Percentiles rank a stretch among this genome's conserved stretches.
phyloP scores from a whole-genome alignment of 2,113 vertebrate genomes.

The Drymodes brunneopygia region DNA sequence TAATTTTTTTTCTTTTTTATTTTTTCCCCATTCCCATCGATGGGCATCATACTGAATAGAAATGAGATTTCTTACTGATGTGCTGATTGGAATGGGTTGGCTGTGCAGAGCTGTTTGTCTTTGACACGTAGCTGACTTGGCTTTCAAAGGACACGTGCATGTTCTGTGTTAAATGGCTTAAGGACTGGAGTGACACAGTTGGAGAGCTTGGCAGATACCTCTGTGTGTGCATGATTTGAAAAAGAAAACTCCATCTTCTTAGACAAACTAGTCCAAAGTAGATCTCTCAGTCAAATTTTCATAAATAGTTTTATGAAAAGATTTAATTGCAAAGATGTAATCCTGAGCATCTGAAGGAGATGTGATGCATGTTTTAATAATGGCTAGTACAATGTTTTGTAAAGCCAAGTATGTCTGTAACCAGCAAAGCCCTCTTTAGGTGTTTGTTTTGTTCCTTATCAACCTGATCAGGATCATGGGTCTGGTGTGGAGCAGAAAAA shows the following conservation, averaged over 20 bases:
- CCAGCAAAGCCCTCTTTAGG: not conserved
- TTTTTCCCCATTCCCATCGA: rapidly evolving
- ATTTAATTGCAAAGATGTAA: not conserved
- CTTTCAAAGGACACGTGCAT: not conserved
- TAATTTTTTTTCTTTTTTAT: not conserved
- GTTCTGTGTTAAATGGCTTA: constrained; percentile 39
- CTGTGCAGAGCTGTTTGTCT: not conserved
- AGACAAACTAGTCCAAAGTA: not conserved
- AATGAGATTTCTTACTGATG: not conserved
- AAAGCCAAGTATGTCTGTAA: not conserved
- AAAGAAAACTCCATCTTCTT: not conserved
- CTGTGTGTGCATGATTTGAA: not conserved
- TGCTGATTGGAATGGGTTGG: not conserved
- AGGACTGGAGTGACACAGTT: constrained; percentile 20
- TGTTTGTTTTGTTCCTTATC: not conserved
- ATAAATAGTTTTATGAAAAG: not conserved
- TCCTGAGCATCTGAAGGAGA: not conserved
- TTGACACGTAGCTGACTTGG: not conserved
- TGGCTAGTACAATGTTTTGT: not conserved
- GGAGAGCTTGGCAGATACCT: not conserved
- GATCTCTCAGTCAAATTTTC: not conserved
- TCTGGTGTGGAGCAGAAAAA: not conserved
- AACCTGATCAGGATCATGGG: not conserved
- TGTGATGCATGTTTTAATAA: not conserved
- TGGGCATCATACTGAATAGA: not conserved